Evolutionary conservation across 1,140 invertebrate species (phyloP).

Genomic region (Rhyzopertha dominica): DNA sequence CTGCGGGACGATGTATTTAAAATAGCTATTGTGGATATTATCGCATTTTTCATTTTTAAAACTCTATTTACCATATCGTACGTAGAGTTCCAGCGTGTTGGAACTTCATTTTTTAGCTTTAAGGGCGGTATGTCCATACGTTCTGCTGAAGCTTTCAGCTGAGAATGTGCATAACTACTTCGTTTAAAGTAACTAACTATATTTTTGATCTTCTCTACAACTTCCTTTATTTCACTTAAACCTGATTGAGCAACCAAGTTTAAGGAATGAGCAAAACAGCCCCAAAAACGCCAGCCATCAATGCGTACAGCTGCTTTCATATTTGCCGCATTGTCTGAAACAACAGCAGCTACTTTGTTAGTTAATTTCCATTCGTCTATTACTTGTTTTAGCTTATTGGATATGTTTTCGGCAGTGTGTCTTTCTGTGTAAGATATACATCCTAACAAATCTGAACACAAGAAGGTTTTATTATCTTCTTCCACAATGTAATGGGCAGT

Average conservation of each 20-base stretch:
- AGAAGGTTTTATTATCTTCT: constrained; percentile 9
- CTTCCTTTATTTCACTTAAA: constrained; percentile 1
- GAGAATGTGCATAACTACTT: constrained; percentile 7
- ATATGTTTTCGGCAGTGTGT: constrained; percentile 25
- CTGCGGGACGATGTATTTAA: constrained; percentile 2
- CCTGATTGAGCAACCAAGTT: constrained; percentile 2
- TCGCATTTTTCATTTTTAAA: constrained; percentile 28
- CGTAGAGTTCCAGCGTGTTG: constrained; percentile 35
- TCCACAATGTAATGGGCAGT: constrained; percentile 28
- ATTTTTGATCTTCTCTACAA: constrained; percentile 1
- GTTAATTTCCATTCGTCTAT: constrained; percentile 20
- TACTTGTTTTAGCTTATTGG: constrained; percentile 26
- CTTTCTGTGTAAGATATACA: constrained; percentile 16
- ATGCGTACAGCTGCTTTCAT: constrained; percentile 21
- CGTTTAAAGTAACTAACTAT: constrained; percentile 5
- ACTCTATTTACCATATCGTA: constrained; percentile 35
- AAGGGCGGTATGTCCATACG: constrained; percentile 16
- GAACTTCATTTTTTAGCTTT: constrained; percentile 38
- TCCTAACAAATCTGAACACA: constrained; percentile 17
- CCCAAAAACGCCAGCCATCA: not conserved
- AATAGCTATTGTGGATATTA: constrained; percentile 29
- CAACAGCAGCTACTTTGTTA: constrained; percentile 19
- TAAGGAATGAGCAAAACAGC: constrained; percentile 9
- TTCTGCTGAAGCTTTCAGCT: constrained; percentile 17
- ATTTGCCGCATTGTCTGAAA: constrained; percentile 27